Evolutionary conservation across 2,113 vertebrate species (phyloP), one percentile per base, ranked within the genome.

Genomic region (Neofelis nebulosa): DNA sequence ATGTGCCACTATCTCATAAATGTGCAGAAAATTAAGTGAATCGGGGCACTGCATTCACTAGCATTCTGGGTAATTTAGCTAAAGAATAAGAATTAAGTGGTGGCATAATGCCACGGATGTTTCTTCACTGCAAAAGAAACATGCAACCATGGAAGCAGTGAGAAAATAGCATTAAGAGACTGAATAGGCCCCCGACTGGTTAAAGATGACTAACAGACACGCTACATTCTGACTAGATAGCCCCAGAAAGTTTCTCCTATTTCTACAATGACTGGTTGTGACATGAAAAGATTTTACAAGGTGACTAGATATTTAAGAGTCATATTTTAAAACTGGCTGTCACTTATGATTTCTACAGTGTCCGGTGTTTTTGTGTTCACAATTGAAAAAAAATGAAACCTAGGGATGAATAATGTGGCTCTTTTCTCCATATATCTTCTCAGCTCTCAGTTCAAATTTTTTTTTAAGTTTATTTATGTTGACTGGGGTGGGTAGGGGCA

Each of bases 11-110:
- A 33, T 36, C 65, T 94, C 45, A 66, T 66, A 63, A 85, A 82
- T 41, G n/a, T 23, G 41, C n/a, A 86, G 38, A 94, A 94, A 93
- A 91, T 79, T 63, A 76, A 73, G 74, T 83, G 86, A 96, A 93
- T 33, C 73, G 69, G 31, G n/a, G 16, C 48, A 89, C 74, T 19
- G 23, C 12, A 69, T 48, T 93, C 50, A 45, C 16, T 86, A 89
- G 33, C 63, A 69, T 79, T 83, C 91, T 94, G 33, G 29, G 27
- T 95, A 85, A 96, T 68, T 61, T 29, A 55, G 41, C 73, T 83
- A 27, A 61, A 89, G 41, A 92, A 48, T 23, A 89, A 38, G 31
- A 90, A 79, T 79, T 31, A 92, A 96, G 21, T 63, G 68, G 57
- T 31, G 27, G 41, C 21, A 38, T 16, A 78, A 78, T 45, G 29